phyloP scores from a whole-genome alignment of 2,888 invertebrate species.

The Agonopterix alstromeriana region DNA sequence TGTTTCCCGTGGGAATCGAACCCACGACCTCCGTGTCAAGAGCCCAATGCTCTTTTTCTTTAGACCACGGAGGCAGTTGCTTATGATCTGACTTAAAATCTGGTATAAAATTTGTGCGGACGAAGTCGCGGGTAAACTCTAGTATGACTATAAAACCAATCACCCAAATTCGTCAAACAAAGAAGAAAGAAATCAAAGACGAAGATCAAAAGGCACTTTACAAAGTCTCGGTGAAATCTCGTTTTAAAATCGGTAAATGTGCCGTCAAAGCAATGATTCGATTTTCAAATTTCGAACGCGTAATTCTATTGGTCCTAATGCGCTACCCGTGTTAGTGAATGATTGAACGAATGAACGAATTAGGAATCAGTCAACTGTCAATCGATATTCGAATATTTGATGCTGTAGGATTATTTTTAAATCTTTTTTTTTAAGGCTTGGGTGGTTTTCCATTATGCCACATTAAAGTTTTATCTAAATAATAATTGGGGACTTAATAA shows the following conservation, averaged over 20 bases:
- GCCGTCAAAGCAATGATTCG: slow-evolving; percentile 49
- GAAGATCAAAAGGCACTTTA: neutral
- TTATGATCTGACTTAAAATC: too few species aligned
- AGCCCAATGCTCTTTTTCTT: too few species aligned
- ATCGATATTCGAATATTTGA: slow-evolving; percentile 10
- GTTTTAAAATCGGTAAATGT: slow-evolving; percentile 17
- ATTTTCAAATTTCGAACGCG: slow-evolving; percentile 58
- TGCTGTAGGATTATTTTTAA: slow-evolving; percentile 16
- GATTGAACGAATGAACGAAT: slow-evolving; percentile 57
- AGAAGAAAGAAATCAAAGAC: neutral
- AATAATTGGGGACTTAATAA: slow-evolving; percentile 38
- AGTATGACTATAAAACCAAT: neutral
- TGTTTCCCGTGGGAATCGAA: too few species aligned
- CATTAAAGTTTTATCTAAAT: slow-evolving; percentile 28
- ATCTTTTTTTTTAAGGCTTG: slow-evolving; percentile 37
- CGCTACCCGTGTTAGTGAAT: slow-evolving; percentile 55
- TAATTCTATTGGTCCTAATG: slow-evolving; percentile 66
- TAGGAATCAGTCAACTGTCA: slow-evolving; percentile 43
- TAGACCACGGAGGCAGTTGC: too few species aligned
- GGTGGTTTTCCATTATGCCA: slow-evolving; percentile 33
- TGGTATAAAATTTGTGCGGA: too few species aligned
- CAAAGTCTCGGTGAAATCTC: neutral
- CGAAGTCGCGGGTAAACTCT: too few species aligned
- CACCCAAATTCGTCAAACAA: neutral
- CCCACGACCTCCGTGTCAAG: too few species aligned